Percentiles rank a stretch among this genome's conserved stretches.
phyloP scores from a whole-genome alignment of 2,797 vertebrate genomes.

The Lates japonicus region DNA sequence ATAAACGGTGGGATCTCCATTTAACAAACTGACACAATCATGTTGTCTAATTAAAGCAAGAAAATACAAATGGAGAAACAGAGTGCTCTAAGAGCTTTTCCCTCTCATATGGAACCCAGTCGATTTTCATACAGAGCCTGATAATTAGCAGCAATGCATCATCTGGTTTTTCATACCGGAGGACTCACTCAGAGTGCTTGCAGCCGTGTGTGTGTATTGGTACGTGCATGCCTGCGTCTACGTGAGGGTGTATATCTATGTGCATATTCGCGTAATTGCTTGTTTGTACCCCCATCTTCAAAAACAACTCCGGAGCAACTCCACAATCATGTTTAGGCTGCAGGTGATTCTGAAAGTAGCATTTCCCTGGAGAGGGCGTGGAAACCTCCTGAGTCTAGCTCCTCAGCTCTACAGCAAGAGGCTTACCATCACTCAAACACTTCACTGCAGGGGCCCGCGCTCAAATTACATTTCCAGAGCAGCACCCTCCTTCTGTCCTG shows the following conservation, averaged over 20 bases:
- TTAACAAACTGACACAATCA: slow-evolving; percentile 81
- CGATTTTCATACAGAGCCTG: slow-evolving; percentile 71
- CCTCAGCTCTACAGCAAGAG: slow-evolving; percentile 56
- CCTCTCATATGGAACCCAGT: slow-evolving; percentile 54
- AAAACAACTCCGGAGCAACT: slow-evolving; percentile 74
- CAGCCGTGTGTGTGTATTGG: neutral
- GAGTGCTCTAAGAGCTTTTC: slow-evolving; percentile 58
- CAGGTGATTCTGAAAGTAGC: slow-evolving; percentile 84
- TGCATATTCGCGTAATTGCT: slow-evolving; percentile 75
- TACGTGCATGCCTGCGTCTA: neutral
- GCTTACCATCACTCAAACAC: slow-evolving; percentile 77
- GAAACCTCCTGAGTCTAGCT: slow-evolving; percentile 71
- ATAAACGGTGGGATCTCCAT: slow-evolving; percentile 70
- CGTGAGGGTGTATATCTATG: slow-evolving; percentile 36
- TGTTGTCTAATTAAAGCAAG: slow-evolving; percentile 76
- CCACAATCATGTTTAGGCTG: slow-evolving; percentile 82
- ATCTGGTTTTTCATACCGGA: slow-evolving; percentile 59
- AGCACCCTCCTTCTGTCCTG: slow-evolving; percentile 40
- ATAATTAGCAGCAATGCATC: slow-evolving; percentile 79
- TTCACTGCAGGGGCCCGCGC: slow-evolving; percentile 71
- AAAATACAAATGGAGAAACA: slow-evolving; percentile 74
- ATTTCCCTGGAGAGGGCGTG: slow-evolving; percentile 74
- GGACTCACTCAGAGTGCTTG: slow-evolving; percentile 12
- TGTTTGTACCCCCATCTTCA: slow-evolving; percentile 76
- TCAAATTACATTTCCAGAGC: slow-evolving; percentile 60